Percentiles rank a stretch among this genome's conserved stretches.
phyloP scores from a whole-genome alignment of 2,113 vertebrate genomes.

The Chelonoidis abingdonii region DNA sequence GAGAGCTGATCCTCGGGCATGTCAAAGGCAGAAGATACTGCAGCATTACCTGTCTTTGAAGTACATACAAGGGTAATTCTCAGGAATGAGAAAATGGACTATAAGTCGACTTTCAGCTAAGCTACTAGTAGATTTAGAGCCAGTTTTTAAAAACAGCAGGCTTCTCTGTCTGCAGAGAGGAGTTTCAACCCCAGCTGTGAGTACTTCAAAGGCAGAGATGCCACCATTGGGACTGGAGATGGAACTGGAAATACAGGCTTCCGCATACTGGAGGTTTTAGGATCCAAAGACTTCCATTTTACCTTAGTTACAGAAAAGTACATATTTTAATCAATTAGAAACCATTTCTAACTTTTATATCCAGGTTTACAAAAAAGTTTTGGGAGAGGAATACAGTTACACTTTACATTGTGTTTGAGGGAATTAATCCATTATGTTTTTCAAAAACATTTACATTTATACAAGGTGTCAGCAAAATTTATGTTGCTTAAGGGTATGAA shows the following conservation, averaged over 20 bases:
- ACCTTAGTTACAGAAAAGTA: neutral
- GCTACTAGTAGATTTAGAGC: conserved; percentile 32
- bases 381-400: neutral
- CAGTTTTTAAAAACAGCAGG: conserved; percentile 22
- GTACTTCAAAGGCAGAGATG: conserved; percentile 56
- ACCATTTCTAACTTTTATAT: conserved; percentile 20
- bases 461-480: neutral
- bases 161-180: conserved; percentile 33
- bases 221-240: conserved; percentile 53
- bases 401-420: conserved; percentile 14
- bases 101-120: conserved; percentile 49
- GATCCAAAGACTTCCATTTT: conserved; percentile 29
- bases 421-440: neutral
- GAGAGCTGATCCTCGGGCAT: neutral
- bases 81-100: neutral
- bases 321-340: conserved; percentile 51
- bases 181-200: conserved; percentile 52
- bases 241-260: conserved; percentile 50
- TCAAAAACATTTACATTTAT: conserved; percentile 49
- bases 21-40: neutral
- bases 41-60: conserved; percentile 37
- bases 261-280: neutral
- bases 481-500: too few species aligned
- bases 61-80: neutral
- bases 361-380: neutral